These are phyloP conservation scores for Porites divaricata DNA, from an alignment of 92 coral and sea anemone genomes.

Conservation along the genomic window DNA sequence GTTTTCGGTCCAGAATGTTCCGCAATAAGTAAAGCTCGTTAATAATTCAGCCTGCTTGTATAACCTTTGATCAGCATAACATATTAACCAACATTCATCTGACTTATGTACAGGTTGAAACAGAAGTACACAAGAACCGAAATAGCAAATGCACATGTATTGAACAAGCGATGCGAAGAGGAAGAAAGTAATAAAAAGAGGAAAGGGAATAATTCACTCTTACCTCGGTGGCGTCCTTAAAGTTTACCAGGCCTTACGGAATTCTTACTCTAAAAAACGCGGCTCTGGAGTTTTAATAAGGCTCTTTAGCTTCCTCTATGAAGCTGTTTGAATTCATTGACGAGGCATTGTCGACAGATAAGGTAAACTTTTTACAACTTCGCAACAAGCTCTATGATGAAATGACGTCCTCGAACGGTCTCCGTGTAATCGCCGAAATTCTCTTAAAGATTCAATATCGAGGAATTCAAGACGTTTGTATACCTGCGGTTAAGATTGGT, in stretches of 20 bases:
- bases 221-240: constrained; percentile 7
- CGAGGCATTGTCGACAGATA: neutral
- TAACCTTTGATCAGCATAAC: neutral
- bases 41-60: constrained; percentile 25
- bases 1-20: constrained; percentile 8
- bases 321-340: neutral
- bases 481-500: constrained; percentile 15
- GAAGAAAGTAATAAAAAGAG: neutral
- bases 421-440: neutral
- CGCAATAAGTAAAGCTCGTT: constrained; percentile 5
- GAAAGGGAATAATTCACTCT: neutral
- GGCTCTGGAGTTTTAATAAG: neutral
- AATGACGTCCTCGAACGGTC: neutral
- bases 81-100: neutral
- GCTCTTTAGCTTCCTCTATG: neutral
- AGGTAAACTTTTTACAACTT: constrained; percentile 17
- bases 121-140: neutral
- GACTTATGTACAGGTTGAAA: too few species aligned
- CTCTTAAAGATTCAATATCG: constrained; percentile 15
- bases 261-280: neutral
- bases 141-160: neutral
- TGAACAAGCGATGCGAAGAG: neutral
- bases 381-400: neutral
- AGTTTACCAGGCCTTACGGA: neutral
- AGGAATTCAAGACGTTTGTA: constrained; percentile 20